Evolutionary conservation across 2,113 vertebrate genomes (phyloP).

Genomic region (Rhinoderma darwinii): DNA sequence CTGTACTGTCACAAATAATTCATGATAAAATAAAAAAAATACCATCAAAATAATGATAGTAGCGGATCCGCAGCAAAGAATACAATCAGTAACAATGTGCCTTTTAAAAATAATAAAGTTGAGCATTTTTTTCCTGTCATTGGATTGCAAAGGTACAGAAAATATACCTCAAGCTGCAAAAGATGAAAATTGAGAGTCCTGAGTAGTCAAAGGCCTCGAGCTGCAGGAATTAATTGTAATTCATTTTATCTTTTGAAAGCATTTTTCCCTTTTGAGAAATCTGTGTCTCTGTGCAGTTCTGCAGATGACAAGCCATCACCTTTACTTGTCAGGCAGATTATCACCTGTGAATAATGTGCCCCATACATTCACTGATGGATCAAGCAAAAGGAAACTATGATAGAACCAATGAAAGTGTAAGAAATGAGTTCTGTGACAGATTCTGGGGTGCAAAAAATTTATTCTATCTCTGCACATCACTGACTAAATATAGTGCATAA

Average conservation of each 20-base stretch:
- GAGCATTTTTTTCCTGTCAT: not conserved
- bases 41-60: not conserved
- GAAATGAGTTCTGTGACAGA: conserved; percentile 16
- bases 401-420: conserved; percentile 29
- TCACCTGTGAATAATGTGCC: conserved; percentile 46
- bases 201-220: too few species aligned
- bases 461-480: conserved; percentile 22
- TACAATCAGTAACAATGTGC: not conserved
- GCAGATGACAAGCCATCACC: conserved; percentile 48
- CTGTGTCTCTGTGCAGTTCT: conserved; percentile 10
- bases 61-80: not conserved
- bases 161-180: not conserved
- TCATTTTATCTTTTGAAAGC: conserved; percentile 8
- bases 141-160: not conserved
- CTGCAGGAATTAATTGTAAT: not conserved
- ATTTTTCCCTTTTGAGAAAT: not conserved
- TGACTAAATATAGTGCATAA: conserved; percentile 33
- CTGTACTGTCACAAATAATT: not conserved
- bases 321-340: conserved; percentile 50
- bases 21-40: not conserved
- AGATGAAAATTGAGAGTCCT: too few species aligned
- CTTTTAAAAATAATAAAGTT: conserved; percentile 9
- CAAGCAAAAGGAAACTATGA: conserved; percentile 29
- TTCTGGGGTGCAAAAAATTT: not conserved
- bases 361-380: conserved; percentile 20